Base-by-base conservation (phyloP, 2,888 invertebrate species). In the Polydrusus cervinus region DNA sequence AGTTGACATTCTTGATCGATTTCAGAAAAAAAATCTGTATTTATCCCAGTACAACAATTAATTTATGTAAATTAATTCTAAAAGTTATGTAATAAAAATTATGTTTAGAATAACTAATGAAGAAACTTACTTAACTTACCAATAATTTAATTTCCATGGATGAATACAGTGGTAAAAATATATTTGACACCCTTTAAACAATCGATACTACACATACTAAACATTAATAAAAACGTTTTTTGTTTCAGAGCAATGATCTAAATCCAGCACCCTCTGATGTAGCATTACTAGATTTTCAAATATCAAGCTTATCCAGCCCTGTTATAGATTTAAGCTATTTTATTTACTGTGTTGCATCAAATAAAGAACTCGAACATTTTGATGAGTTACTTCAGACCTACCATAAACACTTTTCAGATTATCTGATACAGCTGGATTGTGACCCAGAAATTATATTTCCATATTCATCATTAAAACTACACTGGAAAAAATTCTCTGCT, bases 271-370 rank as follows among this genome's bases (percentile, higher is more conserved):
- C 81, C 53, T 65, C 70, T 16, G 71, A 79, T 38, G 57, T 81
- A 9, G 62, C 67, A 13, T 71, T 83, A 10, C 30, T 83, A 6
- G 83, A 83, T 57, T 83, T 81, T 76, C 83, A 83, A 75, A 40
- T 81, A 16, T 76, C 80, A 9, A 70, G 76, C 34, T 30, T 78
- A 8, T 74, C 66, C 8, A 79, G 80, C 14, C 82, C 83, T 0
- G 82, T 79, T 9, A 61, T 80, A 18, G 86, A 86, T 72, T 57
- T 86, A 60, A 69, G 80, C 5, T 83, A 83, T 61, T 79, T 83
- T 70, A 69, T 86, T n/a, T 85, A 83, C 61, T 79, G 79, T 10
- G 82, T 81, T 40, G 74, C 81, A 45, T 75, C 80, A 1, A 79
- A 79, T 20, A 78, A 81, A 53, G 78, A 80, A 16, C 73, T 85